Base-by-base conservation (phyloP, 2,888 invertebrate species). In the Iselma pallidipennis region DNA sequence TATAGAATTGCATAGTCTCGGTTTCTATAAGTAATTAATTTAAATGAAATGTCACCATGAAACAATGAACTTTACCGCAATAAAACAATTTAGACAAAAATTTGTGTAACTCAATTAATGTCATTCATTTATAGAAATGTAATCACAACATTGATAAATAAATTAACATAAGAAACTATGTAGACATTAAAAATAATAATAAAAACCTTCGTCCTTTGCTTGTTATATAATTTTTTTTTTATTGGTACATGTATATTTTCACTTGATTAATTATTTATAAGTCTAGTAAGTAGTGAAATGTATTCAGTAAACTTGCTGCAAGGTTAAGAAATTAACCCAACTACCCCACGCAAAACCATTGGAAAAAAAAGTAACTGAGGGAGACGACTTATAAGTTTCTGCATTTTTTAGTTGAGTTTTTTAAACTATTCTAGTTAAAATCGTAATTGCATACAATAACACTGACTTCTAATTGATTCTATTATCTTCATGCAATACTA, bases 21-120 rank as follows among this genome's bases (percentile, higher is more conserved):
- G 28, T 31, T 51, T 51, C 51, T 31, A 51, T 29, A 51, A 31
- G 26, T 51, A 51, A 51, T 51, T 51, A 51, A 51, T 51, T 51
- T 31, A 51, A 51, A 51, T 31, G 29, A 51, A 42, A 51, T 51
- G 51, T 31, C 29, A 51, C 31, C 31, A 51, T 29, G 51, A 51
- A 51, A 51, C 51, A 51, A 51, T 51, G 51, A 51, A 51, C 51
- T 51, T 28, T 51, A 42, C 37, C 2, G 6, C 37, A 37, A 37
- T 0, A 14, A 37, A 6, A 16, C 16, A 37, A 42, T 19, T 16
- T 16, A 37, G 37, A 37, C 16, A 37, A 37, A 37, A n/a, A n/a
- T n/a, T 37, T 16, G 9, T 37, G 16, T n/a, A 37, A 16, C 7
- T 37, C 37, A 37, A 37, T 37, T 37, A 37, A 16, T 37, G 37